Evolutionary conservation across 2,888 invertebrate genomes (phyloP), one percentile per base, ranked within the genome.

Genomic region (Mesoligia furuncula): DNA sequence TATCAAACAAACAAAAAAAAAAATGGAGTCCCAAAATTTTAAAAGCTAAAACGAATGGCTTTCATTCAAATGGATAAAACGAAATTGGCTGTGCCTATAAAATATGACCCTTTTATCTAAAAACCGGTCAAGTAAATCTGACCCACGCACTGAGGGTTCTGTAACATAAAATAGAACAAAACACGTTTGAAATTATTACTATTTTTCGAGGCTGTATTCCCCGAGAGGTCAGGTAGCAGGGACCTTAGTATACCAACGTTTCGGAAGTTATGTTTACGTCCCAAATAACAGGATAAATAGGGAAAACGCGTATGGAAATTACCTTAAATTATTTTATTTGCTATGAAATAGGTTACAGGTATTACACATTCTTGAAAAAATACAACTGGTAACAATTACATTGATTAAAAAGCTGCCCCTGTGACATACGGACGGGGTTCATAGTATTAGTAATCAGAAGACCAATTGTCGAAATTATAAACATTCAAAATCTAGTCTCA

Each of bases 101-200:
- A 78, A 78, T 82, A 69, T 74, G 27, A 59, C 54, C 64, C 67
- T 85, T 82, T 78, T 81, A 77, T 73, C 72, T 39, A 57, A 72
- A 74, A 66, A 27, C 39, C 17, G 8, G 20, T 0, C 31, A 36
- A 36, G 27, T 61, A 3, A 8, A 9, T 20, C 7, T 36, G 17
- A 59, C 31, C 36, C 17, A 11, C 31, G 24, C 24, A 20, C 1
- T 31, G 1, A 2, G n/a, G 42, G 75, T 66, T 51, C 81, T 36
- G 65, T 36, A 51, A 42, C 4, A 27, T 13, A 0, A 48, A 20
- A 31, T 6, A 20, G 6, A 51, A 7, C 6, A 17, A 59, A 59
- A 27, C 27, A 27, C 8, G 3, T 61, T 61, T 59, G 2, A 27
- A 59, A 59, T 27, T 15, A 27, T 59, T 27, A 27, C 11, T 24